Evolutionary conservation across 23 tunicate genomes (phyloP), one percentile per base, ranked within the genome.

Genomic region (Botrylloides violaceus): DNA sequence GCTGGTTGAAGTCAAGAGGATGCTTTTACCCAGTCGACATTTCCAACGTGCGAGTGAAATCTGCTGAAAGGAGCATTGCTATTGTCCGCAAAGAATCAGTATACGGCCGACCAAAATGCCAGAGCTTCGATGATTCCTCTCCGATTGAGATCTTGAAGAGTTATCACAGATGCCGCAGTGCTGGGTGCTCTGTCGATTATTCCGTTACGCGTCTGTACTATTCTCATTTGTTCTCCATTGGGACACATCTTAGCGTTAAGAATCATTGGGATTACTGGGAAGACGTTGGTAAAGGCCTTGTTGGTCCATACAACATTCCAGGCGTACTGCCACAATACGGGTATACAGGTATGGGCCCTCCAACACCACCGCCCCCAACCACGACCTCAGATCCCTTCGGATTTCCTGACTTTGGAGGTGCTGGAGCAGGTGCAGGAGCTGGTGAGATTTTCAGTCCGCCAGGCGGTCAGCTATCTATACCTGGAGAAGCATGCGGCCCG

Each of bases 161-260:
- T 48, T 82, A 88, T 65, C 88, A 88, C 84, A 58, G 7, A 0
- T 88, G 96, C 58, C 64, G 81, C 34, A 4, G 72, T 0, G 63
- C 80, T 5, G 96, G 96, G 9, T 88, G 96, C 64, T 72, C 88
- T 30, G 71, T 76, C 3, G 77, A 76, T 43, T 9, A 38, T 7
- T 61, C 76, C 34, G 61, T 83, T 6, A 37, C 74, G 24, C 20
- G 21, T 7, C 36, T 32, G 12, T 68, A 68, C 37, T 37, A 68
- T 68, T 2, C 36, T 23, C 0, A 68, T 25, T 6, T 68, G 0
- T 68, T 21, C 37, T 31, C 29, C 20, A 39, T 68, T 6, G 74
- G 74, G 6, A 1, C 23, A 15, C n/a, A 28, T 4, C 25, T 68
- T 27, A 4, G 19, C 57, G 3, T 30, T 32, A 2, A 68, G 1